Conservation (phyloP, 2,888 invertebrate species). For the Tenthredo distinguenda region DNA sequence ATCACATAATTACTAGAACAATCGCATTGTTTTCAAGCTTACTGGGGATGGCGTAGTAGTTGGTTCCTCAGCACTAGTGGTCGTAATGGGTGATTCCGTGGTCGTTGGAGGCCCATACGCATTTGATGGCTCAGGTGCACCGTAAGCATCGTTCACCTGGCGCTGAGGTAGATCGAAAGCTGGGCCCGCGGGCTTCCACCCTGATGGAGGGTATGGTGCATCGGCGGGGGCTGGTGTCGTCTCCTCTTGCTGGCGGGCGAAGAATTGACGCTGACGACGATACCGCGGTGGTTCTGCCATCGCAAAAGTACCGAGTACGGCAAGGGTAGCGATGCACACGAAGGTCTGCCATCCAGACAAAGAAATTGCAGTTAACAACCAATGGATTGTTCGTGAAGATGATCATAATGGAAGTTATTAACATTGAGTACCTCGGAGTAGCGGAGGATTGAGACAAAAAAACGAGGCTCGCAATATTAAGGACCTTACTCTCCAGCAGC, state of each 20-base stretch:
- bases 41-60: conserved; percentile 39
- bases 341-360: conserved; percentile 18
- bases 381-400: not conserved
- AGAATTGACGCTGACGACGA: conserved; percentile 46
- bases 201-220: conserved; percentile 52
- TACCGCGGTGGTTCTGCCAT: conserved; percentile 49
- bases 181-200: conserved; percentile 52
- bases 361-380: not conserved
- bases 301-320: not conserved
- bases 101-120: conserved; percentile 48
- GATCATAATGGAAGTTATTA: conserved; percentile 4
- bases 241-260: conserved; percentile 52
- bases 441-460: not conserved
- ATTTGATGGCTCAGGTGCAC: conserved; percentile 48
- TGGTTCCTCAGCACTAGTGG: conserved; percentile 41
- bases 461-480: not conserved
- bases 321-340: conserved; percentile 1
- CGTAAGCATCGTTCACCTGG: conserved; percentile 44
- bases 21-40: conserved; percentile 11
- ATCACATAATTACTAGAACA: not conserved
- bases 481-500: not conserved
- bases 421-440: not conserved
- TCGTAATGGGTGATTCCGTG: conserved; percentile 42
- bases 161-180: conserved; percentile 49
- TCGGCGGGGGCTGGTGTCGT: conserved; percentile 49